Conservation (phyloP, 1,140 invertebrate genomes). For the Whitmania pigra region DNA sequence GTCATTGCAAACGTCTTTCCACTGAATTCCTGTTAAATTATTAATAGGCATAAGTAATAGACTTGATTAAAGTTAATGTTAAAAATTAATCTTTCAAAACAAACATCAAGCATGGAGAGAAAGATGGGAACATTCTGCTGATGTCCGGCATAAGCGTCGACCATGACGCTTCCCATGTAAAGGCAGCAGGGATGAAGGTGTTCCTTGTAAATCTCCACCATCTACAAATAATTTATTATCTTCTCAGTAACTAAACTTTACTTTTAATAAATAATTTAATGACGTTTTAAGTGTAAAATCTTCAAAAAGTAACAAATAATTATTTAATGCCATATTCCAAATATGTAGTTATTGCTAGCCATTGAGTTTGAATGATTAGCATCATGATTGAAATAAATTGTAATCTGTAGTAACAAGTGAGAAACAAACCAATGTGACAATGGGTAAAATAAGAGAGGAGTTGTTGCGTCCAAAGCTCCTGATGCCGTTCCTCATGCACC, state of each 20-base stretch:
- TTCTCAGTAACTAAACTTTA: neutral
- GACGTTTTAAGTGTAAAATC: too few species aligned
- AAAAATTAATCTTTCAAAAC: conserved; percentile 15
- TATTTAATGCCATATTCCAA: too few species aligned
- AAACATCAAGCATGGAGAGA: conserved; percentile 62
- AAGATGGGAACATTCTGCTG: conserved; percentile 58
- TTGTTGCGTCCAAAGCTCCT: conserved; percentile 69
- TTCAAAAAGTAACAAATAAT: too few species aligned
- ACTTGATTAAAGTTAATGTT: neutral
- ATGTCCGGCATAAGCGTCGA: conserved; percentile 76
- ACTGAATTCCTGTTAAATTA: conserved; percentile 56
- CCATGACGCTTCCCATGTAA: conserved; percentile 83
- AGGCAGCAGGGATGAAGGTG: conserved; percentile 86
- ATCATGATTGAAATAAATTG: conserved; percentile 10
- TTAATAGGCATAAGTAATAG: neutral
- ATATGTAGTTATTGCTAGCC: too few species aligned
- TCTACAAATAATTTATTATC: conserved; percentile 45
- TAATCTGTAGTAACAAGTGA: conserved; percentile 1
- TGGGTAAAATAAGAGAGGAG: conserved; percentile 59
- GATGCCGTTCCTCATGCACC: conserved; percentile 74
- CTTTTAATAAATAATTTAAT: too few species aligned
- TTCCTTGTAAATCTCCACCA: conserved; percentile 64
- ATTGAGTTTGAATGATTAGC: too few species aligned
- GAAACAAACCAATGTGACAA: conserved; percentile 60
- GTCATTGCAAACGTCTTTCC: conserved; percentile 69